These are phyloP conservation scores for Tupaia tana DNA, from an alignment of 2,113 vertebrate genomes.

Conservation along the genomic window DNA sequence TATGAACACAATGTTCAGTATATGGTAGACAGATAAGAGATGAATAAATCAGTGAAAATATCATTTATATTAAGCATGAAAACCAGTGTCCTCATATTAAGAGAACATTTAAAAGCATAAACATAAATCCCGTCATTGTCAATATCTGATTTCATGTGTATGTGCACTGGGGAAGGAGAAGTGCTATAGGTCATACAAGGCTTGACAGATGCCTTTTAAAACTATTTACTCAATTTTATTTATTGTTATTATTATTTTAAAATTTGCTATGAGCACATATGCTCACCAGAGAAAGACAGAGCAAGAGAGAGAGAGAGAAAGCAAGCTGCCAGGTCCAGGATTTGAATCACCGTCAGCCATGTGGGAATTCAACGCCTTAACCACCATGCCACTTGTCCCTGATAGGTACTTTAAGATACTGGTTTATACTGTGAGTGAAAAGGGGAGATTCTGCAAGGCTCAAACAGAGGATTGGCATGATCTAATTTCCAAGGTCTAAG, in stretches of 20 bases:
- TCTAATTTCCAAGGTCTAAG: background rate
- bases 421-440: background rate
- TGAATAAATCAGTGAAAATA: background rate
- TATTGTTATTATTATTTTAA: no score
- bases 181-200: rapidly evolving
- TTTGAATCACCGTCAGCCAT: no score
- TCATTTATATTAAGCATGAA: background rate
- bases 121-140: background rate
- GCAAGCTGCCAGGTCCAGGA: no score
- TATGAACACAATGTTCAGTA: background rate
- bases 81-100: background rate
- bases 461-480: background rate
- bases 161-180: background rate
- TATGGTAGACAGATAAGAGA: background rate
- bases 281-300: no score
- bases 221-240: no score
- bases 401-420: background rate
- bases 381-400: no score
- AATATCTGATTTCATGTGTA: background rate
- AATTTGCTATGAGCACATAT: no score
- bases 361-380: no score
- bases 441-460: background rate
- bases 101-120: background rate
- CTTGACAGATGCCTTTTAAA: background rate
- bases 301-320: no score